Evolutionary conservation across 2,797 vertebrate species (phyloP).

Genomic region (Sebastes kiyomatsui): DNA sequence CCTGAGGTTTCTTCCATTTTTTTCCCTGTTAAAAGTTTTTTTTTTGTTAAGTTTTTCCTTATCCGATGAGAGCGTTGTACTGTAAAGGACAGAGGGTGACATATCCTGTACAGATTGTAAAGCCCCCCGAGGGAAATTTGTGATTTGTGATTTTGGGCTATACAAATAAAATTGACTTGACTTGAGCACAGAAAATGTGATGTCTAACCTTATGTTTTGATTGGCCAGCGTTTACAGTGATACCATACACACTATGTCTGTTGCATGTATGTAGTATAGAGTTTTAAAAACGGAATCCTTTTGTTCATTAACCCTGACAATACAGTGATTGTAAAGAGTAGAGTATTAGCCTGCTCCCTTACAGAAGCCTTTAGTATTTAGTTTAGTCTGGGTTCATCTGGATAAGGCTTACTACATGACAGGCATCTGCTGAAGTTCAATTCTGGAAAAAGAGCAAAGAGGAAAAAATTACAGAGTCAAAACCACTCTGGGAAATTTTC

Average conservation of each 20-base stretch:
- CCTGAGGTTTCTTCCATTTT: no score
- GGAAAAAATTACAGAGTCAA: constrained; percentile 46
- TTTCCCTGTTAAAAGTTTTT: no score
- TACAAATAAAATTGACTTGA: no score
- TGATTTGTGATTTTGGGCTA: no score
- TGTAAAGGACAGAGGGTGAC: fast-evolving
- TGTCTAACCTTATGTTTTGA: not conserved
- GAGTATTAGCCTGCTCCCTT: no score
- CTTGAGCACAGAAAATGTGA: not conserved
- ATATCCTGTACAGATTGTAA: no score
- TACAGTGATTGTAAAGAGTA: no score
- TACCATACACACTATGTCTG: not conserved
- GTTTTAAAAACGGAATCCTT: no score
- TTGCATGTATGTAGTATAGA: not conserved
- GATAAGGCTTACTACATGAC: not conserved
- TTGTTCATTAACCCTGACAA: no score
- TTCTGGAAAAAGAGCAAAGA: constrained; percentile 9
- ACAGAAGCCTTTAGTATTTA: not conserved
- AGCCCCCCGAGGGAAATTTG: no score
- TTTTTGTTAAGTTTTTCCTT: no score
- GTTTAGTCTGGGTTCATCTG: not conserved
- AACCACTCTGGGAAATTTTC: constrained; percentile 51
- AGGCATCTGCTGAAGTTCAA: constrained; percentile 12
- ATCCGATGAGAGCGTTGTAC: no score
- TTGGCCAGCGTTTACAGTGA: not conserved